A percentile compares a stretch with the other conserved stretches of the same genome.
Conservation (phyloP, 2,113 vertebrate genomes). For the Bufo bufo region DNA sequence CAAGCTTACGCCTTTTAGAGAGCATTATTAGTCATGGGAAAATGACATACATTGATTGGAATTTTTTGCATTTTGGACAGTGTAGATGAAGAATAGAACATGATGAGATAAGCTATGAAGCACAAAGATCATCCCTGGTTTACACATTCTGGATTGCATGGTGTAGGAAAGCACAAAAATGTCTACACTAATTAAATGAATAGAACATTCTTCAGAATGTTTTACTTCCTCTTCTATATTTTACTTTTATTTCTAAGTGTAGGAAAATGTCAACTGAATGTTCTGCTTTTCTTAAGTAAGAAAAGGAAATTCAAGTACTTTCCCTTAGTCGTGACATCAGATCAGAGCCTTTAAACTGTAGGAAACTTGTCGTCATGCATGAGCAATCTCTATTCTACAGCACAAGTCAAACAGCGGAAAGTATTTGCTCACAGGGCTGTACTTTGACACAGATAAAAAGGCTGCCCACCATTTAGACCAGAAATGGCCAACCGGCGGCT, state of each 20-base stretch:
- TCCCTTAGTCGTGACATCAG: not conserved
- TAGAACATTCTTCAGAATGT: not conserved
- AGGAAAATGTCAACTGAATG: slow-evolving; percentile 20
- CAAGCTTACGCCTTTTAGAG: not conserved
- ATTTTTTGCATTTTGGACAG: not conserved
- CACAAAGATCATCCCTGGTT: not conserved
- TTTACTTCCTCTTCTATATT: slow-evolving; percentile 7
- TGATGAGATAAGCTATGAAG: not conserved
- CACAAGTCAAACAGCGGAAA: no score
- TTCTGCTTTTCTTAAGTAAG: slow-evolving; percentile 23
- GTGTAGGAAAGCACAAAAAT: not conserved
- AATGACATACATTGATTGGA: not conserved
- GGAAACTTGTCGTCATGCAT: not conserved
- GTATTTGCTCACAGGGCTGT: not conserved
- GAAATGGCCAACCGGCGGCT: no score
- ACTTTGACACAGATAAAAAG: not conserved
- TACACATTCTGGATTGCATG: not conserved
- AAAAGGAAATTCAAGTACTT: not conserved
- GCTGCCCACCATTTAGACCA: not conserved
- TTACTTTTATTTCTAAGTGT: not conserved
- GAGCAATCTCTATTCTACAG: no score
- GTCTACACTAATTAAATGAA: not conserved
- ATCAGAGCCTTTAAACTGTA: not conserved
- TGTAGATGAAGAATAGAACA: not conserved
- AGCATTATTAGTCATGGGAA: not conserved